A percentile compares a stretch with the other conserved stretches of the same genome.
Evolutionary conservation across 1,140 invertebrate genomes (phyloP).

Genomic region (Triops longicaudatus): DNA sequence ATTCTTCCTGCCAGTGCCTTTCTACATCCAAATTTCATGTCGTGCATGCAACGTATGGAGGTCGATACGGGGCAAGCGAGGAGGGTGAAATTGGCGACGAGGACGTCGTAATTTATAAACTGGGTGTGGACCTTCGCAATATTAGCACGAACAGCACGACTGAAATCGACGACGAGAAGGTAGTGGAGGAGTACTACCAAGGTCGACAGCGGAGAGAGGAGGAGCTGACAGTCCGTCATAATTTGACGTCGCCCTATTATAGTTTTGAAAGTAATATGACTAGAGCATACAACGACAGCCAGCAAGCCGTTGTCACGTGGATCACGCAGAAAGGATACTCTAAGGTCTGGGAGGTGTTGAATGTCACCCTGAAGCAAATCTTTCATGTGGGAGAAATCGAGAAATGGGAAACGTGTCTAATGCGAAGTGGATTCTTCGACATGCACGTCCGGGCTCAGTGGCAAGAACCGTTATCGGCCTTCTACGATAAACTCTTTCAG

Average conservation of each 20-base stretch:
- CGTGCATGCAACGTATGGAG: not conserved
- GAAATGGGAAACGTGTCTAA: not conserved
- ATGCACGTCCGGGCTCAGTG: constrained; percentile 5
- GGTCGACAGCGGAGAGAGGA: not conserved
- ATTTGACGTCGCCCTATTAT: not conserved
- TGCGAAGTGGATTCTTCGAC: not conserved
- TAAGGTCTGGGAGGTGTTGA: not conserved
- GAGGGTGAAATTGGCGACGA: not conserved
- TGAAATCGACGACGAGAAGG: too few relatives aligned
- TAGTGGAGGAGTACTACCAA: not conserved
- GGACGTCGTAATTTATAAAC: not conserved
- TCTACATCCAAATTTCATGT: not conserved
- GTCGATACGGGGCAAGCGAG: not conserved
- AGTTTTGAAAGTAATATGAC: not conserved
- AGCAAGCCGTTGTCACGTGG: not conserved
- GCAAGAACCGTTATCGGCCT: not conserved
- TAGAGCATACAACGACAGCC: not conserved
- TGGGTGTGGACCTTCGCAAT: not conserved
- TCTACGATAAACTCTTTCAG: not conserved
- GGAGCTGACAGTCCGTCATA: not conserved
- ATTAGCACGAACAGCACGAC: too few relatives aligned
- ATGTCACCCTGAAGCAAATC: not conserved
- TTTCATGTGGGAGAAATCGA: not conserved
- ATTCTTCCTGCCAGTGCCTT: not conserved
- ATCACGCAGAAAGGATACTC: not conserved